Percentiles rank a stretch among this genome's conserved stretches.
Evolutionary conservation across 2,888 invertebrate genomes (phyloP).

Genomic region (Cacoxenus indagator): DNA sequence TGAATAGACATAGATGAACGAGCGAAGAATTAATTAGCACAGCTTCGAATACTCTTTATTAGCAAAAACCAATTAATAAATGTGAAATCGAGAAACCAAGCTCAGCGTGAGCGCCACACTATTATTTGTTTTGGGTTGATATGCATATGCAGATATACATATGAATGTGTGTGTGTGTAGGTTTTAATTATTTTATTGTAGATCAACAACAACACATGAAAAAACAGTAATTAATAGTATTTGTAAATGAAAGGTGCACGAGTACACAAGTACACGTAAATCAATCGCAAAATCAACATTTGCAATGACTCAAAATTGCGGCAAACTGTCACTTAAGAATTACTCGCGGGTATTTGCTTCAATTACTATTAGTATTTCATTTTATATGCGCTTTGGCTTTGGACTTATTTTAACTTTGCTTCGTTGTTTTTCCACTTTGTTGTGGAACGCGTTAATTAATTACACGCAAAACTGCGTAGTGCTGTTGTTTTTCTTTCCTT

Average conservation of each 20-base stretch:
- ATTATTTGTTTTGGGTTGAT: slow-evolving; percentile 9
- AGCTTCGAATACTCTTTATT: not conserved
- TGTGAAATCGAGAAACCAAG: not conserved
- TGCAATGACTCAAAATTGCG: too few relatives aligned
- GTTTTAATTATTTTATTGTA: not conserved
- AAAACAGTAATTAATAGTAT: not conserved
- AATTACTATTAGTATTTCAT: not conserved
- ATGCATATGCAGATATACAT: not conserved
- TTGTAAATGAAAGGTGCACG: not conserved
- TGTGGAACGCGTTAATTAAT: not conserved
- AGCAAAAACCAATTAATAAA: slow-evolving; percentile 2
- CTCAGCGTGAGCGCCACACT: slow-evolving; percentile 14
- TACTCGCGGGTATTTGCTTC: not conserved
- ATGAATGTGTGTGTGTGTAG: not conserved
- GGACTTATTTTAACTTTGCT: not conserved
- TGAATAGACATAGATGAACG: not conserved
- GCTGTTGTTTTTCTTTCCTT: not conserved
- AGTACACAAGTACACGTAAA: not conserved
- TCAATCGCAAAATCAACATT: not conserved
- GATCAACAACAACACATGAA: not conserved
- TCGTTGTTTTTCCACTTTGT: not conserved
- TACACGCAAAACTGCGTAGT: not conserved
- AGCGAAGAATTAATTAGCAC: not conserved
- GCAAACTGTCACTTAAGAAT: not conserved
- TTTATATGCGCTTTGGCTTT: not conserved